Percentiles rank a stretch among this genome's conserved stretches.
phyloP scores from a whole-genome alignment of 2,797 vertebrate genomes.

The Pampus argenteus region DNA sequence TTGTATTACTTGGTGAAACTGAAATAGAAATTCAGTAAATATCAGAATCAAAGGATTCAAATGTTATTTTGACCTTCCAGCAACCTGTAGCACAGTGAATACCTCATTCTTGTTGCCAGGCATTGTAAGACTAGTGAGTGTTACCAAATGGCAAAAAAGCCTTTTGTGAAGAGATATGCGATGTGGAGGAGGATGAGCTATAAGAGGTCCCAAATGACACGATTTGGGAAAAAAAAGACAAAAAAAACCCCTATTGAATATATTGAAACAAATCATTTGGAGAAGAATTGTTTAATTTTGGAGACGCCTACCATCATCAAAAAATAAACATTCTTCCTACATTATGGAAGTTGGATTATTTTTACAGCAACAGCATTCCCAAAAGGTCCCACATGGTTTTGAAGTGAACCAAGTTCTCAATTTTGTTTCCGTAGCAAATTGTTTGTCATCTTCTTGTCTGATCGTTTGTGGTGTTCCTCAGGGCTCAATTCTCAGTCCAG shows the following conservation, averaged over 20 bases:
- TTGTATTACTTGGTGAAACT: not conserved
- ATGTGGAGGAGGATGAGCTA: not conserved
- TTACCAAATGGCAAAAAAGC: not conserved
- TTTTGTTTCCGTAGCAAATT: not conserved
- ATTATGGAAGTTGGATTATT: not conserved
- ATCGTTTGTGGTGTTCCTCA: not conserved
- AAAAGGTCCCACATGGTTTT: not conserved
- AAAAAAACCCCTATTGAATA: not conserved
- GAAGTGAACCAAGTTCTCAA: not conserved
- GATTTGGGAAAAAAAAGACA: too few species aligned
- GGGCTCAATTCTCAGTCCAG: not conserved
- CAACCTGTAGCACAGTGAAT: not conserved
- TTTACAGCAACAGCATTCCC: not conserved
- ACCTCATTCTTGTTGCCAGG: not conserved
- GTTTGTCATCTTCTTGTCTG: not conserved
- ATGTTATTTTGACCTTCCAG: slow-evolving; percentile 1
- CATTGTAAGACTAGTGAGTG: not conserved
- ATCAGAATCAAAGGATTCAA: not conserved
- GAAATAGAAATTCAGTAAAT: slow-evolving; percentile 26
- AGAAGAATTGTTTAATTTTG: not conserved
- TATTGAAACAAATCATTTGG: too few species aligned
- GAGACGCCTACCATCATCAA: not conserved
- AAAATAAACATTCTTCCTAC: not conserved
- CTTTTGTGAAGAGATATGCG: not conserved
- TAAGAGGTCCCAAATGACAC: not conserved